Conservation (phyloP, 1,140 invertebrate genomes). For the Cheumatopsyche charites region DNA sequence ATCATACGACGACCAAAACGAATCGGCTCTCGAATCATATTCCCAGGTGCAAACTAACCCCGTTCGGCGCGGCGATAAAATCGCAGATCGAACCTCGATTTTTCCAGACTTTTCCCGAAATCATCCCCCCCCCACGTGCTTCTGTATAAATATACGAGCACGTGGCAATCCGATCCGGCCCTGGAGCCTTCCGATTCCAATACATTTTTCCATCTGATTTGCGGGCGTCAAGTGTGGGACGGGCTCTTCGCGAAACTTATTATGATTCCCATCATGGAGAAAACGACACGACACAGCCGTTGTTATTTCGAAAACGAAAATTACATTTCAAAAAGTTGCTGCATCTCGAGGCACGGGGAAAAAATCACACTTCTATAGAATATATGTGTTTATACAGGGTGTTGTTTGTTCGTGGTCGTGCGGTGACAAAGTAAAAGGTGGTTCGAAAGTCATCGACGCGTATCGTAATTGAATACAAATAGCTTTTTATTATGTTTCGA, state of each 20-base stretch:
- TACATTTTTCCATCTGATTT: conserved; percentile 40
- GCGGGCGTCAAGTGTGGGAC: neutral
- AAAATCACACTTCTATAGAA: neutral
- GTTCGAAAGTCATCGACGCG: conserved; percentile 27
- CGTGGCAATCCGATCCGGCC: neutral
- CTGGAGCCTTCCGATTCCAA: conserved; percentile 25
- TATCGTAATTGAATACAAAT: conserved; percentile 39
- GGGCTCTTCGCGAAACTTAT: conserved; percentile 34
- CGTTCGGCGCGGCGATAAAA: too few relatives aligned
- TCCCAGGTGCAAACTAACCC: too few relatives aligned
- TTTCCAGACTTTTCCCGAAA: too few relatives aligned
- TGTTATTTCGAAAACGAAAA: conserved; percentile 26
- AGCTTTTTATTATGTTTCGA: conserved; percentile 24
- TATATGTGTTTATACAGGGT: too few relatives aligned
- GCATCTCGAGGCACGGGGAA: conserved; percentile 17
- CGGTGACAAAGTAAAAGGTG: neutral
- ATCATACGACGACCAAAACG: too few relatives aligned
- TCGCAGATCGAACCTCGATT: too few relatives aligned
- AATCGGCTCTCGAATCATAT: too few relatives aligned
- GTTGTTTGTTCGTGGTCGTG: neutral
- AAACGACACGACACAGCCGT: conserved; percentile 29
- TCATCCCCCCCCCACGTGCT: too few relatives aligned
- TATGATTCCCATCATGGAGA: conserved; percentile 36
- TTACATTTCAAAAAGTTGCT: conserved; percentile 41
- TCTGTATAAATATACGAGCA: too few relatives aligned